Evolutionary conservation across 2,888 invertebrate species (phyloP).

Genomic region (Tenthredo amoena): DNA sequence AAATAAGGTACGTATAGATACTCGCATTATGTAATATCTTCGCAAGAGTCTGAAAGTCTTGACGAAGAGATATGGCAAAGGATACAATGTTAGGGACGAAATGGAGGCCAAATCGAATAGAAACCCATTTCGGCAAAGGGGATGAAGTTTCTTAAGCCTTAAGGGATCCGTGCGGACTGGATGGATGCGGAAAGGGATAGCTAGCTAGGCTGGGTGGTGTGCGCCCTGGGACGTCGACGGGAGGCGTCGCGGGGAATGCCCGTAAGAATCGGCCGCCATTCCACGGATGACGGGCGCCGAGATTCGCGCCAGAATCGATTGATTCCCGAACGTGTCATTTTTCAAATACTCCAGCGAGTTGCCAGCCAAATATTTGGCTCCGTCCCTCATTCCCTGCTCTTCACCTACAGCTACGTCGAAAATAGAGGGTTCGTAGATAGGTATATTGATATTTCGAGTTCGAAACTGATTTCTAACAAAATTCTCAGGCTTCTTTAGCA

Average conservation of each 20-base stretch:
- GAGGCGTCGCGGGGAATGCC: conserved; percentile 33
- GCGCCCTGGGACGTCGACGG: neutral
- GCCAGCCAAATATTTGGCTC: conserved; percentile 44
- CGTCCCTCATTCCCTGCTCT: conserved; percentile 21
- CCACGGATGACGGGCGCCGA: conserved; percentile 49
- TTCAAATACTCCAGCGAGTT: conserved; percentile 45
- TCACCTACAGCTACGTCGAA: neutral
- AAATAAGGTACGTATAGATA: neutral
- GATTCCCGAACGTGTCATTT: conserved; percentile 51
- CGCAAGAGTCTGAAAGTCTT: conserved; percentile 32
- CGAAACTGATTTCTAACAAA: conserved; percentile 18
- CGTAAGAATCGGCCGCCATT: conserved; percentile 46
- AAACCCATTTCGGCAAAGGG: conserved; percentile 52
- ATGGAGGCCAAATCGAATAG: conserved; percentile 52
- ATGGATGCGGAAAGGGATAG: conserved; percentile 7
- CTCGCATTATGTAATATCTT: conserved; percentile 30
- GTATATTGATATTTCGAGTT: conserved; percentile 36
- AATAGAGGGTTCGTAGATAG: conserved; percentile 28
- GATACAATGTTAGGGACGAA: conserved; percentile 52
- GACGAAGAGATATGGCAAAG: conserved; percentile 47
- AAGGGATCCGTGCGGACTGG: conserved; percentile 50
- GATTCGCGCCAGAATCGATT: conserved; percentile 50
- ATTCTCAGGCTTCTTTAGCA: neutral
- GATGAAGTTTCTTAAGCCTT: conserved; percentile 53
- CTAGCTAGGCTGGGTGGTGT: neutral